Evolutionary conservation across 2,888 invertebrate genomes (phyloP).

Genomic region (Andrena flavipes): DNA sequence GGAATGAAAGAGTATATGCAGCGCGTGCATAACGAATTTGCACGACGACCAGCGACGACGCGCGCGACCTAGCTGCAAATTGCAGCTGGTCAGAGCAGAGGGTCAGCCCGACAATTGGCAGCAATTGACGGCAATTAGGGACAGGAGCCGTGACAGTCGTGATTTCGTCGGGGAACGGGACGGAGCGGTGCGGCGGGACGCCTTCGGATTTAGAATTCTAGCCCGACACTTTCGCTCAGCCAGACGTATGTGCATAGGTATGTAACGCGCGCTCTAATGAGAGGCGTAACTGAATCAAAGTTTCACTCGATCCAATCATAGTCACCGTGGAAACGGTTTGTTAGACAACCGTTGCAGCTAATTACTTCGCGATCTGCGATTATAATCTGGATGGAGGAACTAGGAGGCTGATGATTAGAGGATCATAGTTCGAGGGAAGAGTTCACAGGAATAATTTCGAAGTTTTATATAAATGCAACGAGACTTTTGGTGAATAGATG

Average conservation of each 20-base stretch:
- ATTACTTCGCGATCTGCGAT: conserved; percentile 8
- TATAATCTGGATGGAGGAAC: background rate
- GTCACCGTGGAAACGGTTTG: conserved; percentile 22
- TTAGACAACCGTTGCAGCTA: background rate
- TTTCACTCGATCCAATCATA: conserved; percentile 11
- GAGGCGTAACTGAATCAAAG: conserved; percentile 11
- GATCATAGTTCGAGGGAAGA: background rate
- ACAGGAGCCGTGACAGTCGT: conserved; percentile 73
- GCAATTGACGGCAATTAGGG: conserved; percentile 82
- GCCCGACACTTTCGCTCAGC: conserved; percentile 51
- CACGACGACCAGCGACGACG: conserved; percentile 45
- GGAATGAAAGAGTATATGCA: background rate
- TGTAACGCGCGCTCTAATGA: conserved; percentile 20
- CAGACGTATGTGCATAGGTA: no score
- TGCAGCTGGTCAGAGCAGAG: conserved; percentile 47
- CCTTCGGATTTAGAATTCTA: conserved; percentile 34
- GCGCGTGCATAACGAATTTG: conserved; percentile 57
- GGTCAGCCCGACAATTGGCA: conserved; percentile 76
- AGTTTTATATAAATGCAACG: background rate
- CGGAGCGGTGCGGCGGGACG: conserved; percentile 11
- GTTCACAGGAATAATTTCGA: no score
- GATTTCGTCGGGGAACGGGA: conserved; percentile 72
- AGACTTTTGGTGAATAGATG: background rate
- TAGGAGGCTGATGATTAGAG: background rate
- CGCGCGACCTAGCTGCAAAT: conserved; percentile 53